phyloP scores from a whole-genome alignment of 1,140 invertebrate genomes.

The Trichogramma pretiosum region DNA sequence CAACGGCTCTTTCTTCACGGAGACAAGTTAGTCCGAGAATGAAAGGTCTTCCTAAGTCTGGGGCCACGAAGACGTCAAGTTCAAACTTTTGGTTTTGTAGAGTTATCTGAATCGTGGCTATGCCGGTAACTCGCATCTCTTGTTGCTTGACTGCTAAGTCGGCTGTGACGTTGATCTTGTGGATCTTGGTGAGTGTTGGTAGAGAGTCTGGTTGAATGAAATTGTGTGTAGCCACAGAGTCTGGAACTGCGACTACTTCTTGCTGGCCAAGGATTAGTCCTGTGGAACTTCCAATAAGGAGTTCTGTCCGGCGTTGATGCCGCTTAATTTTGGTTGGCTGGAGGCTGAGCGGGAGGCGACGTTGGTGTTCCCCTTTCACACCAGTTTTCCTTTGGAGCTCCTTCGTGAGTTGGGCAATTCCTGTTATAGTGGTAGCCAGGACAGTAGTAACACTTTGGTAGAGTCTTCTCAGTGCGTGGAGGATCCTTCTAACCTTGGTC shows the following conservation, averaged over 20 bases:
- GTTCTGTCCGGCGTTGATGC: not conserved
- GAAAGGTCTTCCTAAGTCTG: not conserved
- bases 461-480: not conserved
- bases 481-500: conserved; percentile 3
- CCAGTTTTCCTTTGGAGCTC: conserved; percentile 15
- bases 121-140: not conserved
- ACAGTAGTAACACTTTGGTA: conserved; percentile 21
- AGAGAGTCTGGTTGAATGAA: conserved; percentile 8
- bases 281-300: conserved; percentile 10
- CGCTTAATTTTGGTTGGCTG: not conserved
- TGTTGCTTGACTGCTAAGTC: not conserved
- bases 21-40: conserved; percentile 15
- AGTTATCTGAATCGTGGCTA: not conserved
- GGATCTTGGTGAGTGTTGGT: too few relatives aligned
- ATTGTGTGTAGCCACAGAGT: conserved; percentile 13
- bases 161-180: not conserved
- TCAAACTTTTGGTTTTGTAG: not conserved
- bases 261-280: not conserved
- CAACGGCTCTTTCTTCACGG: not conserved
- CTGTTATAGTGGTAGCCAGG: conserved; percentile 21
- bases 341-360: not conserved
- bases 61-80: not conserved
- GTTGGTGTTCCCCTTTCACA: not conserved
- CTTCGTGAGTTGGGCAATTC: conserved; percentile 16
- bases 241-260: conserved; percentile 9